Evolutionary conservation across 1,140 invertebrate genomes (phyloP).

Genomic region (Drosophila navojoa): DNA sequence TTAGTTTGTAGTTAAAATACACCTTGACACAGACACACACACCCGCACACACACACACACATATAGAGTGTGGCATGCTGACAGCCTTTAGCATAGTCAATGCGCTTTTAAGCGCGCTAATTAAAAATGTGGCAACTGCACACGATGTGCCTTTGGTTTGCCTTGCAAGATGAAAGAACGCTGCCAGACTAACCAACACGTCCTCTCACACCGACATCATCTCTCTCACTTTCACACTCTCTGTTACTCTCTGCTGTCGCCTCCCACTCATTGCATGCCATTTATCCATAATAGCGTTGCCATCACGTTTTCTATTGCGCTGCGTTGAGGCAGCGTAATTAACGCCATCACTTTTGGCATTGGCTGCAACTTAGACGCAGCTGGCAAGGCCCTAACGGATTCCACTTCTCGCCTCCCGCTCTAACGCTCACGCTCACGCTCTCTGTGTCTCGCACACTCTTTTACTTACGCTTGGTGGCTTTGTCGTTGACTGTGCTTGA

Average conservation of each 20-base stretch:
- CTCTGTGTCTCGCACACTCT: not conserved
- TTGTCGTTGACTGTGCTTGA: slow-evolving; percentile 55
- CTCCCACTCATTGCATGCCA: slow-evolving; percentile 37
- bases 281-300: slow-evolving; percentile 64
- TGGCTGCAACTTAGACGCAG: slow-evolving; percentile 45
- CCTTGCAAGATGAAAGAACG: slow-evolving; percentile 6
- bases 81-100: slow-evolving; percentile 57
- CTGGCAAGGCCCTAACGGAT: slow-evolving; percentile 8
- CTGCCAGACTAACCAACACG: not conserved
- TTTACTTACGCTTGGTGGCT: slow-evolving; percentile 36
- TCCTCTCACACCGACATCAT: no score
- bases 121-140: slow-evolving; percentile 79
- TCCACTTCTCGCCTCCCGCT: not conserved
- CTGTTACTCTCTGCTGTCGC: not conserved
- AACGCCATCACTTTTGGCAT: slow-evolving; percentile 75
- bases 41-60: slow-evolving; percentile 7
- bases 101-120: slow-evolving; percentile 80
- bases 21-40: slow-evolving; percentile 21
- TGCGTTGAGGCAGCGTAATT: slow-evolving; percentile 52
- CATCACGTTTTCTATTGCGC: slow-evolving; percentile 66
- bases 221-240: not conserved
- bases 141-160: slow-evolving; percentile 41
- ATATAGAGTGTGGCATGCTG: not conserved
- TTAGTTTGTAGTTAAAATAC: slow-evolving; percentile 8
- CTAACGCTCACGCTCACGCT: not conserved